These are phyloP conservation scores for Cheilosia vernalis DNA, from an alignment of 2,888 invertebrate species.

Conservation along the genomic window DNA sequence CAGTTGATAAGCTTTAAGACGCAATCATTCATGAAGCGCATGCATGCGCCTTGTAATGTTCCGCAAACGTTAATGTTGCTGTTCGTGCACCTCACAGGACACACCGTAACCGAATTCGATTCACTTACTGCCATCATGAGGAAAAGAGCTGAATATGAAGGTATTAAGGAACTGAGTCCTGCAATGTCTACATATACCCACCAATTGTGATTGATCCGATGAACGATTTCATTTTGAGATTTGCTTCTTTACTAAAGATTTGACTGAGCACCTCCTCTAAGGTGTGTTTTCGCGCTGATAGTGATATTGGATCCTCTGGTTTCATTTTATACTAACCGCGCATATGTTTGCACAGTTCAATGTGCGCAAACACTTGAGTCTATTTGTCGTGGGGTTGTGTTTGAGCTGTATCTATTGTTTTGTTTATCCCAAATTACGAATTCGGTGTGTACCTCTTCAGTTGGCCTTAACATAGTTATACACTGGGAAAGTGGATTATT, in stretches of 20 bases:
- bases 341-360: background rate
- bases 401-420: background rate
- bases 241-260: background rate
- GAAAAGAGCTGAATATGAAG: background rate
- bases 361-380: background rate
- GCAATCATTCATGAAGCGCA: background rate
- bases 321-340: background rate
- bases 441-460: background rate
- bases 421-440: background rate
- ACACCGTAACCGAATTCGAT: background rate
- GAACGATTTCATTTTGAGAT: background rate
- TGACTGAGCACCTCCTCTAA: background rate
- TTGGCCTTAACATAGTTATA: background rate
- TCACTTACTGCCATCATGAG: background rate
- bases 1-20: background rate
- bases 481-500: background rate
- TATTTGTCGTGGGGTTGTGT: background rate
- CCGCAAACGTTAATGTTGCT: background rate
- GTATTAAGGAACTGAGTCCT: background rate
- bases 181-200: background rate
- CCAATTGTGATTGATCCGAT: background rate
- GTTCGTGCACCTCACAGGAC: background rate
- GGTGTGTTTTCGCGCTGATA: background rate
- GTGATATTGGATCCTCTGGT: background rate
- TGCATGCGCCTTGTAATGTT: accelerated